Base-by-base conservation (phyloP, 2,797 vertebrate genomes). In the Melanogrammus aeglefinus region DNA sequence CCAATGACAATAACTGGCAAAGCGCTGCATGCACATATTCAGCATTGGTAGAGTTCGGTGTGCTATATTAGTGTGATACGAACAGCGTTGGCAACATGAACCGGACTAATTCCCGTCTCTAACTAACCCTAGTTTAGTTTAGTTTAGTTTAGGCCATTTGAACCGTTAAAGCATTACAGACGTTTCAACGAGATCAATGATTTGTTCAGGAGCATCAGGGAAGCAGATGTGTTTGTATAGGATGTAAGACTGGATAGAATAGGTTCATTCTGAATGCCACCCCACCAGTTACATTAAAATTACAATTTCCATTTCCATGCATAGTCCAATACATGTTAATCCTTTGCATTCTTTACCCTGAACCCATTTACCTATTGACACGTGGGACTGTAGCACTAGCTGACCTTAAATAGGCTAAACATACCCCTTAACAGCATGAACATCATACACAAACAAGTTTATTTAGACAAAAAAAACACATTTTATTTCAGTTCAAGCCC, bases 391-490 rank as follows among this genome's bases (percentile, higher is more conserved):
- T 12, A 27, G 57, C n/a, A 24, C 57, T 24, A 27, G 57, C 51
- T 57, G 51, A 57, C 51, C 51, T n/a, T 21, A 57, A 51, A 51
- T 51, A 51, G 47, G 14, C 47, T 13, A 41, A 41, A 41, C 39
- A 12, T 41, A 41, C 39, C 44, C 44, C 16, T n/a, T n/a, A 6
- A 66, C 57, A 66, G 21, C 31, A 72, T 33, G 70, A 72, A 72
- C 31, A 33, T 18, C 27, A 29, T 29, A 72, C 70, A 33, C 29
- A 72, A 29, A 72, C 70, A 18, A 29, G 4, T 27, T 41, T 73
- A 63, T 35, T 41, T 73, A 76, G 74, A 72, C 70, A 76, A 79
- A 78, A 72, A 76, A 79, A 78, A 41, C 18, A 38, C 27, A 31
- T 10, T 77, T 77, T 72, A 77, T 77, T 77, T 70, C 13, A n/a